These are phyloP conservation scores for Eulemur mongoz DNA, from an alignment of 2,797 vertebrate genomes.

Conservation along the genomic window DNA sequence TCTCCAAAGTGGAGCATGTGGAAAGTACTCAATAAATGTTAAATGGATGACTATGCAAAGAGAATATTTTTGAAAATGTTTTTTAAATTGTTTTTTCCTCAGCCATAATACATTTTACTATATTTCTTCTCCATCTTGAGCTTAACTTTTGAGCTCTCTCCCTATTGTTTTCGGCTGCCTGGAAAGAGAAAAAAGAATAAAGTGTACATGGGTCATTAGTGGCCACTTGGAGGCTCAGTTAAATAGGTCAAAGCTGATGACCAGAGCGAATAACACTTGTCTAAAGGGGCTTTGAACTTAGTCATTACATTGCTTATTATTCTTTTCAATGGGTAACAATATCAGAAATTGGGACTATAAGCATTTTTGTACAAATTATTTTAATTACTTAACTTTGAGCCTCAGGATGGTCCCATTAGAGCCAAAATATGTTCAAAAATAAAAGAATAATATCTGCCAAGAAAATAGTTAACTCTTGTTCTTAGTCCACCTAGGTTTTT, in stretches of 20 bases:
- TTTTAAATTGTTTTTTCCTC: not conserved
- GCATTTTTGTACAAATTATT: not conserved
- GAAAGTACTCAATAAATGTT: not conserved
- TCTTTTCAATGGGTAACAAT: not conserved
- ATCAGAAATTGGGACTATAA: not conserved
- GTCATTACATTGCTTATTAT: not conserved
- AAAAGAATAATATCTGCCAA: not conserved
- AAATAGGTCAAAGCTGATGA: not conserved
- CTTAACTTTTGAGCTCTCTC: not conserved
- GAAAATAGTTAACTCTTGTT: not conserved
- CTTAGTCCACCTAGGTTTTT: conserved; percentile 36
- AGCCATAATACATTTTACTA: not conserved
- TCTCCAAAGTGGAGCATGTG: not conserved
- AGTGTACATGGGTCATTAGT: accelerated
- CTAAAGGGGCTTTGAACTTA: not conserved
- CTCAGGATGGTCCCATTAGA: not conserved
- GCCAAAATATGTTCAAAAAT: not conserved
- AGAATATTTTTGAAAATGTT: not conserved
- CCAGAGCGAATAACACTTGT: not conserved
- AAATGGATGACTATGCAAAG: not conserved
- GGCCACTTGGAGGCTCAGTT: not conserved
- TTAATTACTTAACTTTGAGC: conserved; percentile 12
- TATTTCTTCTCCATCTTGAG: not conserved
- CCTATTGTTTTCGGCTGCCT: not conserved
- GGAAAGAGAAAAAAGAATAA: not conserved